Evolutionary conservation across 2,113 vertebrate genomes (phyloP), one percentile per base, ranked within the genome.

Genomic region (Gracilinanus agilis): DNA sequence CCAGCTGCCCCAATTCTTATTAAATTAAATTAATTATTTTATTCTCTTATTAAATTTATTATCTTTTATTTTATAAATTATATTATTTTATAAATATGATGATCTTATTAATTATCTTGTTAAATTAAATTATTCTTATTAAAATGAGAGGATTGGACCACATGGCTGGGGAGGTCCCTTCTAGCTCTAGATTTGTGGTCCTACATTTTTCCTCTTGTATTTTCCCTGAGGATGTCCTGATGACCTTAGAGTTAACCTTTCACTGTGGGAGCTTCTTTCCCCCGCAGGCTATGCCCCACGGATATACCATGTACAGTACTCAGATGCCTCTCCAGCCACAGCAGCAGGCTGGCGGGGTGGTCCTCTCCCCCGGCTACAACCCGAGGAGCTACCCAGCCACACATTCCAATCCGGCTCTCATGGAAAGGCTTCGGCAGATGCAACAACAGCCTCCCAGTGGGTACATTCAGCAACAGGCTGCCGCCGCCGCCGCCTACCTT

Each of bases 271-370:
- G 44, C 25, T 90, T 27, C 21, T 0, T 2, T 61, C 93, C 34
- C 58, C 55, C 7, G 9, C 98, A 99, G 98, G 93, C 97, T 53
- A 44, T 98, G 96, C 96, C 98, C 27, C 98, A 98, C 16, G 98
- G 99, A 2, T 98, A 99, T 90, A 98, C 98, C 0, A 98, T 98
- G 98, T 98, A 98, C 2, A 96, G 98, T 91, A 97, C 98, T 0
- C 97, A 96, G 93, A 96, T 98, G 98, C 96, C 98, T 34, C 16
- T 98, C 95, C 98, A 97, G 91, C 93, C 95, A 0, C 97, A 96
- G 75, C 98, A 97, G 93, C 98, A 97, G 93, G 88, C 97, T 0
- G 95, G 97, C 0, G 90, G 95, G 2, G 11, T 97, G 44, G 97
- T 98, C 90, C 98, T 98, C 9, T 98, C 98, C n/a, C 98, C 98